Conservation (phyloP, 1,140 invertebrate genomes). For the Drosophila kepulauana region DNA sequence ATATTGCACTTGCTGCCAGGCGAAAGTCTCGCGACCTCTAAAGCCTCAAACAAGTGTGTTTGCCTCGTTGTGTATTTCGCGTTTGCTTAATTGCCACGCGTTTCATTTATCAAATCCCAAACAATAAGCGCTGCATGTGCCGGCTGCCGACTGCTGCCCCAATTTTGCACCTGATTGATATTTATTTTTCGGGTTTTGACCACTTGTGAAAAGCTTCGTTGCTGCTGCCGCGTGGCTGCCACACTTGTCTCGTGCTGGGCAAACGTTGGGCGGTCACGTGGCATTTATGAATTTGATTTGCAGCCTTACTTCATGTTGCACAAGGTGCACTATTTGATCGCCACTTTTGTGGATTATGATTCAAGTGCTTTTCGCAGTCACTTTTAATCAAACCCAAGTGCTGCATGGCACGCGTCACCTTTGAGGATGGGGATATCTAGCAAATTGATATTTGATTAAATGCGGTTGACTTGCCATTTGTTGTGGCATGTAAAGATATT, state of each 20-base stretch:
- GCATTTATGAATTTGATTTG: conserved; percentile 25
- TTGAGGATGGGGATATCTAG: not conserved
- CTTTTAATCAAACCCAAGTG: conserved; percentile 22
- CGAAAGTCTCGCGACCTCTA: conserved; percentile 44
- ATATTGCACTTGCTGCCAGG: conserved; percentile 71
- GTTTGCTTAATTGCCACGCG: conserved; percentile 73
- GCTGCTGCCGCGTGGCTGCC: conserved; percentile 54
- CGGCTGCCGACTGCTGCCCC: not conserved
- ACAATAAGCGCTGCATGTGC: not conserved
- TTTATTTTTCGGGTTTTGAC: conserved; percentile 20
- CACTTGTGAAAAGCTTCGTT: conserved; percentile 43
- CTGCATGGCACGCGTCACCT: conserved; percentile 29
- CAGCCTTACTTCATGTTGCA: conserved; percentile 1
- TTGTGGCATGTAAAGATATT: not conserved
- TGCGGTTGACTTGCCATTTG: not conserved
- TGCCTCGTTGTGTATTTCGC: conserved; percentile 28
- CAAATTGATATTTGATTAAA: conserved; percentile 30
- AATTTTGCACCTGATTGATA: conserved; percentile 70
- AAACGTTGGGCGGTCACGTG: conserved; percentile 67
- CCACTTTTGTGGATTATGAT: conserved; percentile 60
- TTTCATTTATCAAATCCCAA: conserved; percentile 43
- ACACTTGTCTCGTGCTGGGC: conserved; percentile 58
- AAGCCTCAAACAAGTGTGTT: conserved; percentile 49
- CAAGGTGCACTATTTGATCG: conserved; percentile 55
- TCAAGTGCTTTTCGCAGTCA: conserved; percentile 47